A percentile compares a stretch with the other conserved stretches of the same genome.
Evolutionary conservation across 2,888 invertebrate species (phyloP).

Genomic region (Epistrophe grossulariae): DNA sequence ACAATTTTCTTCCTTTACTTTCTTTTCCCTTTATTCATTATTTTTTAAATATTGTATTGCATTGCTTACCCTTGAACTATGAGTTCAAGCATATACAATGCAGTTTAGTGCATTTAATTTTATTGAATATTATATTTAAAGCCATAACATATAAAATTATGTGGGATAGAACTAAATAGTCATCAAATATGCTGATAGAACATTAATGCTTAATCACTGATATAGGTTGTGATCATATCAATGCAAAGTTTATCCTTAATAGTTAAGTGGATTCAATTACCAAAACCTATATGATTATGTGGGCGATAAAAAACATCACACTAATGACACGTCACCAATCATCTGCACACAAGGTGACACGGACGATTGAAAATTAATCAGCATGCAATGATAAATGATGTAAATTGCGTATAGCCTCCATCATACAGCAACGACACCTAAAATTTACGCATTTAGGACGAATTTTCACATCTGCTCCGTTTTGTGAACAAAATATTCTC

Average conservation of each 20-base stretch:
- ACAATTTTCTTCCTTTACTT: no score
- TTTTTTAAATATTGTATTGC: no score
- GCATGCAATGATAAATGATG: slow-evolving; percentile 63
- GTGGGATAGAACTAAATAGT: neutral
- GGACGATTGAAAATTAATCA: slow-evolving; percentile 70
- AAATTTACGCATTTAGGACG: slow-evolving; percentile 50
- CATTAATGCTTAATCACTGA: neutral
- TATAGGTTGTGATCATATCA: slow-evolving; percentile 9
- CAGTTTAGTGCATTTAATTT: neutral
- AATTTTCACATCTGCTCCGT: slow-evolving; percentile 54
- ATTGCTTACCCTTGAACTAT: no score
- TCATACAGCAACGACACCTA: slow-evolving; percentile 33
- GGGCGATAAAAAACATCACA: slow-evolving; percentile 34
- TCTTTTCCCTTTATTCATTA: no score
- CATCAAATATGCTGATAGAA: neutral
- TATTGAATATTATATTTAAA: neutral
- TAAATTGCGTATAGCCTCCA: slow-evolving; percentile 51
- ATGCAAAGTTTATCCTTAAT: neutral
- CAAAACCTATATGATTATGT: neutral
- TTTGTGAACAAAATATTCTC: slow-evolving; percentile 51
- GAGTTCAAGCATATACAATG: no score
- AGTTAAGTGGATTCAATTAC: slow-evolving; percentile 24
- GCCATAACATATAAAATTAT: neutral
- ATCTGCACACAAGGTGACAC: slow-evolving; percentile 54
- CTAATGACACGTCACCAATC: slow-evolving; percentile 44